Evolutionary conservation across 2,113 vertebrate species (phyloP).

Genomic region (Rhegmatorhina hoffmannsi): DNA sequence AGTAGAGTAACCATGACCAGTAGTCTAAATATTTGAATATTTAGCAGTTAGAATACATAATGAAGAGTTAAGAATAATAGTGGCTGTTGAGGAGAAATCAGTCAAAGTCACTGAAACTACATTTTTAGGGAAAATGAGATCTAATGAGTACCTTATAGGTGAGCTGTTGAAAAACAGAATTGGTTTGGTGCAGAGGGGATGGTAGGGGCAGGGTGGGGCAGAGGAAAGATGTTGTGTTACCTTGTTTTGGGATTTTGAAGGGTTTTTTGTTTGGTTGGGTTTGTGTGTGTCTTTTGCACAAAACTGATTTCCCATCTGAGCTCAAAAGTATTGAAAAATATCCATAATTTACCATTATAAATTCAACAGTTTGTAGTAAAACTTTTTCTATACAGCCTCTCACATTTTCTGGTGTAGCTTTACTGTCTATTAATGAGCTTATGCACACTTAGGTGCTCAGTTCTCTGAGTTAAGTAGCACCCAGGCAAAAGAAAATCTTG

Average conservation of each 20-base stretch:
- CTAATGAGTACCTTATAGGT: neutral
- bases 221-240: neutral
- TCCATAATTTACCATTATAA: neutral
- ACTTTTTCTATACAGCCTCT: neutral
- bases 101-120: neutral
- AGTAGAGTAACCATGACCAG: neutral
- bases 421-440: neutral
- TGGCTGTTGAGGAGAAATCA: neutral
- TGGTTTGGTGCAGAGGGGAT: neutral
- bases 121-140: neutral
- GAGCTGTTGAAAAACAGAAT: neutral
- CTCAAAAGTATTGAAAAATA: neutral
- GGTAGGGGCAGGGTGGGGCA: too few species aligned
- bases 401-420: neutral
- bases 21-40: neutral
- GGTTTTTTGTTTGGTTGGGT: neutral
- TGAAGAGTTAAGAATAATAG: neutral
- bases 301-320: neutral
- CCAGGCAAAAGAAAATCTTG: neutral
- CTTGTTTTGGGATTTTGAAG: accelerated
- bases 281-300: neutral
- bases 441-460: neutral
- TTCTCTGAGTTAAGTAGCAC: neutral
- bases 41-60: neutral
- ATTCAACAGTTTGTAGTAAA: neutral